Conservation (phyloP, 1,140 invertebrate species). For the Drosophila melanica region DNA sequence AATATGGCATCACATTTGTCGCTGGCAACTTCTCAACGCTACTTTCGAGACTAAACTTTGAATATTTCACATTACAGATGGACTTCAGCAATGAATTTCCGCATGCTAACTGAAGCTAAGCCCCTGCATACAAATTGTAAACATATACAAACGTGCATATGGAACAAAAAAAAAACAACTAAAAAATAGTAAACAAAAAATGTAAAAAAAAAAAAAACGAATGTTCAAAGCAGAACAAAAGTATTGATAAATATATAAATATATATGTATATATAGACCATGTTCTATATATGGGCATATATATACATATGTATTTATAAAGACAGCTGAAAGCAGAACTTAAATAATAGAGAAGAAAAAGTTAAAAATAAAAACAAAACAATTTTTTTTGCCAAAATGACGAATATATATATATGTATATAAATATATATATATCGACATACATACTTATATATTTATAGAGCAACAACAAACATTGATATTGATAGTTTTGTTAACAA, state of each 20-base stretch:
- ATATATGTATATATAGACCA: conserved; percentile 48
- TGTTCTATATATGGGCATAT: conserved; percentile 37
- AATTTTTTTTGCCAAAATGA: conserved; percentile 80
- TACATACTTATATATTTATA: conserved; percentile 80
- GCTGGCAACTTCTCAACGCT: neutral
- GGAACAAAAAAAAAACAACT: conserved; percentile 46
- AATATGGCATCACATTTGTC: conserved; percentile 6
- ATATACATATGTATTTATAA: conserved; percentile 56
- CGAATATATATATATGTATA: conserved; percentile 62
- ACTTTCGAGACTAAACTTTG: neutral
- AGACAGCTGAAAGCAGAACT: conserved; percentile 63
- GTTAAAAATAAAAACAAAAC: conserved; percentile 39
- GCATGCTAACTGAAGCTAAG: conserved; percentile 38
- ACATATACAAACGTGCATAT: conserved; percentile 39
- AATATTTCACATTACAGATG: conserved; percentile 57
- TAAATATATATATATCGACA: conserved; percentile 48
- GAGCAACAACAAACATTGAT: conserved; percentile 75
- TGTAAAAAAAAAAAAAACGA: conserved; percentile 52
- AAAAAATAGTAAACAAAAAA: conserved; percentile 53
- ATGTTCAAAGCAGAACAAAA: conserved; percentile 67
- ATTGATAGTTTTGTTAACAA: conserved; percentile 78
- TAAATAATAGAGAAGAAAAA: conserved; percentile 56
- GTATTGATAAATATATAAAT: conserved; percentile 43
- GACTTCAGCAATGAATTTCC: conserved; percentile 43
- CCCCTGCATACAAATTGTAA: conserved; percentile 45